phyloP scores from a whole-genome alignment of 2,888 invertebrate species.

The Sinotaia quadrata region DNA sequence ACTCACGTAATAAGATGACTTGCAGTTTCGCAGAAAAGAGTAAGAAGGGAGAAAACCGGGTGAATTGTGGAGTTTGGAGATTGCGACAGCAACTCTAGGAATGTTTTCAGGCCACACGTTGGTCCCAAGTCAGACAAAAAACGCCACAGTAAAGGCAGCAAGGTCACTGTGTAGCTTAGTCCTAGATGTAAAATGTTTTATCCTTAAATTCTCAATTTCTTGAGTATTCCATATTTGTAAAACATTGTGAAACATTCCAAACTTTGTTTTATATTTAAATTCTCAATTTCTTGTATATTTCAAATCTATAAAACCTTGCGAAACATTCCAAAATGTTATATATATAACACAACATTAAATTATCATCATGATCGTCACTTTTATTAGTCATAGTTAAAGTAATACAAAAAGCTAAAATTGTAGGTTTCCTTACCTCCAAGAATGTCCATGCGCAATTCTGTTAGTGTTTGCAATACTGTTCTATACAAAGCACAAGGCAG shows the following conservation, averaged over 20 bases:
- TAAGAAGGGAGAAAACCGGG: conserved; percentile 93
- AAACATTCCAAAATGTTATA: too few species aligned
- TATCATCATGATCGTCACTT: too few species aligned
- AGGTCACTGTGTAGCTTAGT: conserved; percentile 92
- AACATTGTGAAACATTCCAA: too few species aligned
- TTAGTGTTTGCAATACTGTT: conserved; percentile 89
- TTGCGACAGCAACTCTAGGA: conserved; percentile 86
- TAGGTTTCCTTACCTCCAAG: conserved; percentile 90
- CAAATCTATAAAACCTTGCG: too few species aligned
- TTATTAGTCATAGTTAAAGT: too few species aligned
- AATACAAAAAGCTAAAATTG: too few species aligned
- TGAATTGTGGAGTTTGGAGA: conserved; percentile 83
- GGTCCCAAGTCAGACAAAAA: conserved; percentile 91
- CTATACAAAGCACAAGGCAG: conserved; percentile 93
- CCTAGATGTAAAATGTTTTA: conserved; percentile 78
- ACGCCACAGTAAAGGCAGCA: conserved; percentile 91
- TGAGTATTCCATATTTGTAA: too few species aligned
- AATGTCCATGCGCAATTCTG: conserved; percentile 92
- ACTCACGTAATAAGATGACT: conserved; percentile 95
- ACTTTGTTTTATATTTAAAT: too few species aligned
- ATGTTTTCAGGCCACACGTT: conserved; percentile 89
- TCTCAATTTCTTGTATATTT: too few species aligned
- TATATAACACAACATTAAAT: too few species aligned
- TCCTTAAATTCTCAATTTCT: too few species aligned
- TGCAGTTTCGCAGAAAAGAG: conserved; percentile 94